These are phyloP conservation scores for Uropetala carovei DNA, from an alignment of 2,888 invertebrate genomes.

Conservation along the genomic window DNA sequence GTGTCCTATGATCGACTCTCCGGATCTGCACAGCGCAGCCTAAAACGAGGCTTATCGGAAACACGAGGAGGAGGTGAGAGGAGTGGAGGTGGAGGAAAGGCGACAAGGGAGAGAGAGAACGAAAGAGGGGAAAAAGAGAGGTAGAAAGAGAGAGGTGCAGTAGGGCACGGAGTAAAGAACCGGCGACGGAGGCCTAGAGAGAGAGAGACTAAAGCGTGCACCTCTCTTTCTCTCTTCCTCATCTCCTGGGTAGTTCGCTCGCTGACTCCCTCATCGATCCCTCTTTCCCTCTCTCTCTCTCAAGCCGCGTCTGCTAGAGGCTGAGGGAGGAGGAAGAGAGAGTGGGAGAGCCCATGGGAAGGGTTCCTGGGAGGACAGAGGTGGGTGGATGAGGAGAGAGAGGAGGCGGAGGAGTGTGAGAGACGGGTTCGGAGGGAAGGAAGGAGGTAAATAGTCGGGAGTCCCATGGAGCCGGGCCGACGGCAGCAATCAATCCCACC, in stretches of 20 bases:
- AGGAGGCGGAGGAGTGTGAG: not conserved
- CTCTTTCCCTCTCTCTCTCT: not conserved
- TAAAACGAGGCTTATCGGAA: not conserved
- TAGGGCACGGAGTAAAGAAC: not conserved
- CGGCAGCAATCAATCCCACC: constrained; percentile 3
- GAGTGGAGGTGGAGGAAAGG: not conserved
- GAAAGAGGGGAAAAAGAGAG: not conserved
- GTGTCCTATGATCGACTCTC: constrained; percentile 18
- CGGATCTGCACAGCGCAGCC: constrained; percentile 14
- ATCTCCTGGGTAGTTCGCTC: not conserved
- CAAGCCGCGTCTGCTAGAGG: not conserved
- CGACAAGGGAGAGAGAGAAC: not conserved
- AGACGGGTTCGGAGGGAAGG: not conserved
- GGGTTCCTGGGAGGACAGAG: not conserved
- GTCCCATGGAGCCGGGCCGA: not conserved
- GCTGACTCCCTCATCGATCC: constrained; percentile 57
- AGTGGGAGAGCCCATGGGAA: too few relatives aligned
- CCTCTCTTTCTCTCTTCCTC: not conserved
- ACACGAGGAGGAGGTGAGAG: not conserved
- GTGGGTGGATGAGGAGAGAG: not conserved
- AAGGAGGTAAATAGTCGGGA: not conserved
- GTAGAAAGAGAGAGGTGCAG: not conserved
- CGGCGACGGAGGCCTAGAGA: not conserved
- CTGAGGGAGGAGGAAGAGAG: too few relatives aligned
- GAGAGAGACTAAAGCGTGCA: too few relatives aligned